Evolutionary conservation across 2,113 vertebrate genomes (phyloP).

Genomic region (Machaerirhynchus nigripectus): DNA sequence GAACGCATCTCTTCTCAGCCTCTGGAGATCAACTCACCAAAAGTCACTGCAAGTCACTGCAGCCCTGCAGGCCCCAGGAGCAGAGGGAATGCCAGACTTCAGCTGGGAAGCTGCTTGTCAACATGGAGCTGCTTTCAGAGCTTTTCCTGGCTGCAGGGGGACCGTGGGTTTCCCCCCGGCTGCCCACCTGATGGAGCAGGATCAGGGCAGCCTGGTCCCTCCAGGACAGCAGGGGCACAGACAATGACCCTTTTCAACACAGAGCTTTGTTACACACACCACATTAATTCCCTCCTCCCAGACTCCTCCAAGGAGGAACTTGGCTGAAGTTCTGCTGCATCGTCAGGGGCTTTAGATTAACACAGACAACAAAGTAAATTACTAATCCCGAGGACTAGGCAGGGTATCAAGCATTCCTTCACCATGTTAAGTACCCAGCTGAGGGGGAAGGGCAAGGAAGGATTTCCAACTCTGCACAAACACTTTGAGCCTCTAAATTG

Average conservation of each 20-base stretch:
- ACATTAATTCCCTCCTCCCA: neutral
- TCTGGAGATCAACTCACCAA: neutral
- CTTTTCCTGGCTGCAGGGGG: neutral
- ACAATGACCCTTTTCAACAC: neutral
- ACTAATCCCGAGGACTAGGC: neutral
- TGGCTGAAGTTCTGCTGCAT: neutral
- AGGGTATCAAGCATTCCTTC: neutral
- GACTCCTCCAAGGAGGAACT: neutral
- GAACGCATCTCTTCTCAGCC: neutral
- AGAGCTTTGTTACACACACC: neutral
- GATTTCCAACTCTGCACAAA: neutral
- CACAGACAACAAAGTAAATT: neutral
- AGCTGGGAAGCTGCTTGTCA: neutral
- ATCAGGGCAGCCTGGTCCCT: neutral
- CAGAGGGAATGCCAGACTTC: neutral
- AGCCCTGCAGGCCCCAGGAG: neutral
- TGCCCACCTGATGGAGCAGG: neutral
- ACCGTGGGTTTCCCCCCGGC: fast-evolving
- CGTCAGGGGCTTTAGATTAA: neutral
- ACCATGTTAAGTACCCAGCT: neutral
- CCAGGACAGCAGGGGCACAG: neutral
- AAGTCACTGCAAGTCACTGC: neutral
- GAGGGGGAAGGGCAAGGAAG: neutral
- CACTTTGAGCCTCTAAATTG: neutral
- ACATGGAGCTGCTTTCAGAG: neutral